Evolutionary conservation across 2,113 vertebrate genomes (phyloP).

Genomic region (Forbesichthys papilliferus): DNA sequence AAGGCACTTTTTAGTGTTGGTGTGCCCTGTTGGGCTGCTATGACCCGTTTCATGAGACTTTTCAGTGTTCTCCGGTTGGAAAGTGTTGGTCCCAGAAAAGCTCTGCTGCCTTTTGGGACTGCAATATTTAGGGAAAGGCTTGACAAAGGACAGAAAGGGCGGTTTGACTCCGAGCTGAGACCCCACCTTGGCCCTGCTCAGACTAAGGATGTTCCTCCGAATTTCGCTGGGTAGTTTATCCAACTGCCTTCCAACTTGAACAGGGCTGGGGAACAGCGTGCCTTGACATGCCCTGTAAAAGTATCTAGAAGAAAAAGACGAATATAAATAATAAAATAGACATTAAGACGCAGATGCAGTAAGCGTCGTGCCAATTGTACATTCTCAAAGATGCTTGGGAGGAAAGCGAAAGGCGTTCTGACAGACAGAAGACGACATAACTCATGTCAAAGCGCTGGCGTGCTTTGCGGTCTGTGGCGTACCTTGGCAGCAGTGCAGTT

Average conservation of each 20-base stretch:
- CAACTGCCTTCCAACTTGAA: constrained; percentile 87
- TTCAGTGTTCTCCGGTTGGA: constrained; percentile 10
- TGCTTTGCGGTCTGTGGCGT: constrained; percentile 4
- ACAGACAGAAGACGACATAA: constrained; percentile 13
- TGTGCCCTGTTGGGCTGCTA: not conserved
- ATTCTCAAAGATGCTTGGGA: constrained; percentile 6
- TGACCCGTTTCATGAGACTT: not conserved
- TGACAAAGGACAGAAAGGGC: constrained; percentile 56
- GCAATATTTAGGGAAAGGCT: constrained; percentile 45
- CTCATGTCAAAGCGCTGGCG: not conserved
- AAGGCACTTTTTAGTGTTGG: constrained; percentile 17
- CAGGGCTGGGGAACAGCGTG: constrained; percentile 85
- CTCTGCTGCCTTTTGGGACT: constrained; percentile 34
- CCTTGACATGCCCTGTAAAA: constrained; percentile 90
- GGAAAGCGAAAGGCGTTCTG: constrained; percentile 26
- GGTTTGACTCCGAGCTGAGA: constrained; percentile 39
- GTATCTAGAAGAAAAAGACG: constrained; percentile 77
- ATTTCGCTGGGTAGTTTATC: constrained; percentile 73
- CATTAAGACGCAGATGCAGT: constrained; percentile 10
- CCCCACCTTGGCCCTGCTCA: constrained; percentile 51
- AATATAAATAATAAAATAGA: not conserved
- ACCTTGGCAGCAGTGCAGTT: constrained; percentile 91
- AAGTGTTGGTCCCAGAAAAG: constrained; percentile 29
- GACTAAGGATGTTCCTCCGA: constrained; percentile 71
- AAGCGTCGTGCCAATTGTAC: constrained; percentile 1